Conservation (phyloP, 2,888 invertebrate genomes). For the Isoperla grammatica region DNA sequence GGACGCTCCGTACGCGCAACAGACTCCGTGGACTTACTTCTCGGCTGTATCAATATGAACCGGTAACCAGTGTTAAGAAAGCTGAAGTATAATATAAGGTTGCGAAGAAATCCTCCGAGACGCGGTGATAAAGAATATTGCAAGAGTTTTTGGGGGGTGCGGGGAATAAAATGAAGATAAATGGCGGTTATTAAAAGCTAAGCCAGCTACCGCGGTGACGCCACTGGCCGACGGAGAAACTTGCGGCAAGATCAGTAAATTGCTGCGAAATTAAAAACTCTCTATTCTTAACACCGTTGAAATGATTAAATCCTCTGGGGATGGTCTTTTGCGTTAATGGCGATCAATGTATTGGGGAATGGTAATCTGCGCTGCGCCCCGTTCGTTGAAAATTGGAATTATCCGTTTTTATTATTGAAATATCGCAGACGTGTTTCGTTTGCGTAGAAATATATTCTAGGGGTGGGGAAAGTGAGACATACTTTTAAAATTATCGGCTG, state of each 20-base stretch:
- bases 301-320: constrained; percentile 2
- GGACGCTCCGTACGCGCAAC: too few relatives aligned
- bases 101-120: not conserved
- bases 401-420: not conserved
- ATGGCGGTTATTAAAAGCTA: constrained; percentile 21
- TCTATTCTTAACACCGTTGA: not conserved
- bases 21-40: too few relatives aligned
- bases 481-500: too few relatives aligned
- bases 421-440: not conserved
- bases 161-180: constrained; percentile 23
- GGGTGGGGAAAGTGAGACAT: too few relatives aligned
- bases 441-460: too few relatives aligned
- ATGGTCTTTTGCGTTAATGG: not conserved
- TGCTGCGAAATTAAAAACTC: constrained; percentile 12
- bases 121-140: constrained; percentile 3
- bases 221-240: not conserved
- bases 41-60: too few relatives aligned
- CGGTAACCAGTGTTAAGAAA: too few relatives aligned
- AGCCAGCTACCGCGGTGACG: not conserved
- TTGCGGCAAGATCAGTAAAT: constrained; percentile 2
- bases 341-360: not conserved
- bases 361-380: not conserved
- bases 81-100: not conserved
- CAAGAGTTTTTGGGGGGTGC: constrained; percentile 6
- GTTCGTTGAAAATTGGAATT: not conserved